These are phyloP conservation scores for Lepus townsendii DNA, from an alignment of 2,797 vertebrate genomes.

Conservation along the genomic window DNA sequence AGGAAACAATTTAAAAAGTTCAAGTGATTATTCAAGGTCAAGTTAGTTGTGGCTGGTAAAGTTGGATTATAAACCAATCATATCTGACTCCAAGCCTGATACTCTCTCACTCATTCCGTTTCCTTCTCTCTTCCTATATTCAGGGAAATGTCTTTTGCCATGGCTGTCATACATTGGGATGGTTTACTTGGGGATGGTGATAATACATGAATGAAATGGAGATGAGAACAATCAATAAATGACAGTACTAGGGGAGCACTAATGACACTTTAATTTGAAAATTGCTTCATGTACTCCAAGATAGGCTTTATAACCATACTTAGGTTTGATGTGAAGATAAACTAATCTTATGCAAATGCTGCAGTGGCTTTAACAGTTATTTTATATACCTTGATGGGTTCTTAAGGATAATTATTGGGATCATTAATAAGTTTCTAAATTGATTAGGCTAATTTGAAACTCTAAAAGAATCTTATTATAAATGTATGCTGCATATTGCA, in stretches of 20 bases:
- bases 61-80: neutral
- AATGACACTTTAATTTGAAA: slow-evolving; percentile 72
- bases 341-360: slow-evolving; percentile 68
- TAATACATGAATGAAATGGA: neutral
- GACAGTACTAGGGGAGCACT: slow-evolving; percentile 1
- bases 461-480: slow-evolving; percentile 69
- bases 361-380: slow-evolving; percentile 33
- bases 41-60: neutral
- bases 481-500: slow-evolving; percentile 76
- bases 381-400: slow-evolving; percentile 64
- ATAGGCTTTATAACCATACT: slow-evolving; percentile 6
- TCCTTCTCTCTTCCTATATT: neutral
- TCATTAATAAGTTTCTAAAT: slow-evolving; percentile 70
- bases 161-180: neutral
- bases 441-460: slow-evolving; percentile 68
- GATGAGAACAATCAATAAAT: slow-evolving; percentile 43
- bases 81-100: neutral
- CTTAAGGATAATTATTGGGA: slow-evolving; percentile 58
- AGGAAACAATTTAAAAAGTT: neutral
- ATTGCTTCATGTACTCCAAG: slow-evolving; percentile 4
- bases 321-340: slow-evolving; percentile 26
- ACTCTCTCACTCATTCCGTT: neutral
- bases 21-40: neutral
- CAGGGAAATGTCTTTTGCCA: neutral
- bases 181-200: neutral